A percentile compares a stretch with the other conserved stretches of the same genome.
Conservation (phyloP, 2,888 invertebrate species). For the Chalcosyrphus nemorum region DNA sequence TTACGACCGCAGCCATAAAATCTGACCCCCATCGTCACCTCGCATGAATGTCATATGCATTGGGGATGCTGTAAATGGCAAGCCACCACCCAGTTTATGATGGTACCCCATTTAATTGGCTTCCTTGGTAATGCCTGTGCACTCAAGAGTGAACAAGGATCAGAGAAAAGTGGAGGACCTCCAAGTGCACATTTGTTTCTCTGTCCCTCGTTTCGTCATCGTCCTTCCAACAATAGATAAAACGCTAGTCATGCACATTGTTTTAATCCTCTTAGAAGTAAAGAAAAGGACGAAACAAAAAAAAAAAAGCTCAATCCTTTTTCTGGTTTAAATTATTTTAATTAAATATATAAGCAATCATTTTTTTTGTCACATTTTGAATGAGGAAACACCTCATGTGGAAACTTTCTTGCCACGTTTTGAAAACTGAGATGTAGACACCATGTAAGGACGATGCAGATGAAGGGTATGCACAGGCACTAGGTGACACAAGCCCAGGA, state of each 20-base stretch:
- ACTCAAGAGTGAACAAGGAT: conserved; percentile 31
- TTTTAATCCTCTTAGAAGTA: conserved; percentile 64
- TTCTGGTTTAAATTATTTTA: conserved; percentile 63
- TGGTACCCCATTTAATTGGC: conserved; percentile 65
- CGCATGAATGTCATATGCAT: conserved; percentile 57
- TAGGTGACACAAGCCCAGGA: conserved; percentile 75
- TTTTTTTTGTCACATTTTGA: conserved; percentile 1
- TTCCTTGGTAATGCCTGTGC: conserved; percentile 38
- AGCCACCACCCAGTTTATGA: conserved; percentile 49
- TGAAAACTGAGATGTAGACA: conserved; percentile 67
- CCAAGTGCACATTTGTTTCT: conserved; percentile 63
- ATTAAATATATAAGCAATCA: conserved; percentile 52
- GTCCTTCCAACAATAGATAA: conserved; percentile 39
- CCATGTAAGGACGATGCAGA: conserved; percentile 74
- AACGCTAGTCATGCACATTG: conserved; percentile 44
- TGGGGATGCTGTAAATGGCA: conserved; percentile 35
- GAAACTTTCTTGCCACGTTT: conserved; percentile 40
- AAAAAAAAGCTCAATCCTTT: conserved; percentile 52
- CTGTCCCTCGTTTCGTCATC: not conserved
- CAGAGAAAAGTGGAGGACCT: conserved; percentile 40
- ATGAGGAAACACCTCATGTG: conserved; percentile 9
- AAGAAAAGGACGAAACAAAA: conserved; percentile 33
- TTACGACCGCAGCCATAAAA: conserved; percentile 61
- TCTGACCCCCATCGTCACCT: conserved; percentile 54
- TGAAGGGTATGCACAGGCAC: conserved; percentile 76